Evolutionary conservation across 1,140 invertebrate species (phyloP), one percentile per base, ranked within the genome.

Genomic region (Pseudomyrmex flavicornis): DNA sequence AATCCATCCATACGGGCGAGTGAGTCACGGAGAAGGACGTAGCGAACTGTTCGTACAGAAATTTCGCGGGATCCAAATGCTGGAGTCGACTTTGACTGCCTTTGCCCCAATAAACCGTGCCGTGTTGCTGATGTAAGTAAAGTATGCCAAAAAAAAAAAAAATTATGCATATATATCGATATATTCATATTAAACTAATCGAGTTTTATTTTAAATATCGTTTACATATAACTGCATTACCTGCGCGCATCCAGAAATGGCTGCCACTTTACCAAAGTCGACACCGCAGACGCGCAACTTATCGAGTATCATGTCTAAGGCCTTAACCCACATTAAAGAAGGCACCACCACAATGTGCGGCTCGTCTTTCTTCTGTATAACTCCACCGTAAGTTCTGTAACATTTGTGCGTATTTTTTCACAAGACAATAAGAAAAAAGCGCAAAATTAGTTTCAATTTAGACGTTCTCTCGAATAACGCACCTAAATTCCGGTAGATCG

Each of bases 1-100:
- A 97, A 93, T 99, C 98, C 98, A 99, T 99, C 99, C 99, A 99
- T 46, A 99, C 96, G 0, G 99, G 99, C n/a, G 98, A 98, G 74
- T 98, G 95, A 0, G 95, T 92, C 1, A 98, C 89, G 13, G 97
- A 96, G 93, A 99, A 99, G 7, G 95, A 95, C 15, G 95, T 95
- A 0, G 96, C 96, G 13, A 99, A 94, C 93, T 99, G 98, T 65
- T 97, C 96, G 93, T 98, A 97, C 17, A 99, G 92, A 92, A 98
- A 98, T 90, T 97, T 96, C 10, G 95, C 95, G 0, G 97, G 94
- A 85, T 97, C 95, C 20, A 99, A 94, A 65, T 94, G 95, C 79
- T 93, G 90, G 1, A 99, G 94, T 0, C 95, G 95, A 17, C 95
- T 88, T 74, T 95, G 95, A 15, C 97, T 96, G 46, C 97, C 97